These are phyloP conservation scores for Oligia latruncula DNA, from an alignment of 2,888 invertebrate species.

Conservation along the genomic window DNA sequence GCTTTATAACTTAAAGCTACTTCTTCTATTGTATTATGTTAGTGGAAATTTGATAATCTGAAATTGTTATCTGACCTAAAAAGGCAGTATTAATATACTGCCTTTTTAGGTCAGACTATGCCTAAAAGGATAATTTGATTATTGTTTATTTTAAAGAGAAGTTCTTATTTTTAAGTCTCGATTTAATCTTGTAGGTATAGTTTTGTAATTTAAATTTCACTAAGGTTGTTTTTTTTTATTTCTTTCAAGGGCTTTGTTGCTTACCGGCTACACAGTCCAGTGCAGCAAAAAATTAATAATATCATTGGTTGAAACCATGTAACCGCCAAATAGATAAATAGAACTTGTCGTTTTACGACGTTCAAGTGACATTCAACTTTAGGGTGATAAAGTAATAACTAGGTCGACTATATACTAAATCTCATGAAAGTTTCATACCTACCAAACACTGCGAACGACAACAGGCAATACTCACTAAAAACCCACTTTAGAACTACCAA, in stretches of 20 bases:
- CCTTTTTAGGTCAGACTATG: no score
- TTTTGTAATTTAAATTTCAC: neutral
- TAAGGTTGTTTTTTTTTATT: neutral
- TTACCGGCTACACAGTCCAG: neutral
- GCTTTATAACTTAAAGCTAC: neutral
- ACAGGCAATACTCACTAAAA: neutral
- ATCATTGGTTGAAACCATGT: neutral
- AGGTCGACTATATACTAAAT: neutral
- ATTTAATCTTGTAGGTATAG: neutral
- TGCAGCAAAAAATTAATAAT: no score
- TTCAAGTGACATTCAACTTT: neutral
- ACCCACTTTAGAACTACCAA: neutral
- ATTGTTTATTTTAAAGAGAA: neutral
- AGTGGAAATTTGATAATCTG: neutral
- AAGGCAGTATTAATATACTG: no score
- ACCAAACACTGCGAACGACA: neutral
- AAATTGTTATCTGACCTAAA: no score
- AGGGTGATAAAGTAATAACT: neutral
- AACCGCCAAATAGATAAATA: neutral
- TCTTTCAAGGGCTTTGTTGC: neutral
- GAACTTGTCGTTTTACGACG: neutral
- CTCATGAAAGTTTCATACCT: neutral
- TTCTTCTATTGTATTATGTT: neutral
- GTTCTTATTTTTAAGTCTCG: neutral
- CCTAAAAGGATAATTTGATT: neutral